Evolutionary conservation across 1,140 invertebrate genomes (phyloP).

Genomic region (Venturia canescens): DNA sequence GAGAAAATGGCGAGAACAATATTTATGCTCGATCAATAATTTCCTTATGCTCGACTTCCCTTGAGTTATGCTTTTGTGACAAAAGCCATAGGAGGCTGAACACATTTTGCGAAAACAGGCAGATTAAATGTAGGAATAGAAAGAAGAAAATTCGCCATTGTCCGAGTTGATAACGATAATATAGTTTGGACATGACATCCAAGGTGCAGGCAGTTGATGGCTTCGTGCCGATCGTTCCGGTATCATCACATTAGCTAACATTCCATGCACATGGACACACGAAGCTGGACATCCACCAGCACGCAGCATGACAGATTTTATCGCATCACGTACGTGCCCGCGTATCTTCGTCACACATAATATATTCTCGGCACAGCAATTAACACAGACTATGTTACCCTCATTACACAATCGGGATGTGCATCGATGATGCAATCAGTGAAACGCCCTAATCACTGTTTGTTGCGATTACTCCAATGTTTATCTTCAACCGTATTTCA

Average conservation of each 20-base stretch:
- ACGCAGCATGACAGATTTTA: conserved; percentile 14
- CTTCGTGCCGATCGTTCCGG: conserved; percentile 4
- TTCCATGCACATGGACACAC: not conserved
- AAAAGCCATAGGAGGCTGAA: not conserved
- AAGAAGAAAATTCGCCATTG: not conserved
- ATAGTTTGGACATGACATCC: not conserved
- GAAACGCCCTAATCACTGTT: conserved; percentile 28
- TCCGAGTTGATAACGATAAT: not conserved
- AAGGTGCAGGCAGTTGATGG: not conserved
- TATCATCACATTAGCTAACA: not conserved
- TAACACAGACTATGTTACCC: conserved; percentile 30
- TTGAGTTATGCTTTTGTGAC: too few species aligned
- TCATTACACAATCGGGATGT: conserved; percentile 27
- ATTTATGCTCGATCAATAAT: too few species aligned
- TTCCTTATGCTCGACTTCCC: too few species aligned
- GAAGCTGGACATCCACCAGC: not conserved
- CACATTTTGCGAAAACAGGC: not conserved
- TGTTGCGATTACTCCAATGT: conserved; percentile 29
- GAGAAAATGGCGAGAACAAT: too few species aligned
- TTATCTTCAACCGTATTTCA: conserved; percentile 11
- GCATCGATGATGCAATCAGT: conserved; percentile 42
- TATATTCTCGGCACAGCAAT: conserved; percentile 12
- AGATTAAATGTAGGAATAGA: not conserved
- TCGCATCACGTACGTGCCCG: conserved; percentile 5
- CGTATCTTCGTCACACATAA: conserved; percentile 16